These are phyloP conservation scores for Hycleus phaleratus DNA, from an alignment of 1,140 invertebrate species.

Conservation along the genomic window DNA sequence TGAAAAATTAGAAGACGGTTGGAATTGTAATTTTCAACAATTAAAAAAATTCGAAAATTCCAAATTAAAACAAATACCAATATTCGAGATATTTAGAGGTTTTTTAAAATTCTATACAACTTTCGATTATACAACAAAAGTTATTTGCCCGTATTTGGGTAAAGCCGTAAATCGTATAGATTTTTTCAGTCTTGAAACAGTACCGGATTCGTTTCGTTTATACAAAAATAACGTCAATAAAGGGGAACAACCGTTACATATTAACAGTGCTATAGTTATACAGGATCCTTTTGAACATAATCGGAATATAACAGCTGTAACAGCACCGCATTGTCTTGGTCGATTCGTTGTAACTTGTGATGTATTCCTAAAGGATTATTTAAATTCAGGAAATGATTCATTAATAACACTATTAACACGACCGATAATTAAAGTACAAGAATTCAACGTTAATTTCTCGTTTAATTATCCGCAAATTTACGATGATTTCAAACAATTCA, in stretches of 20 bases:
- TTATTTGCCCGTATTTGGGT: slow-evolving; percentile 51
- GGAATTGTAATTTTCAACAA: slow-evolving; percentile 45
- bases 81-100: slow-evolving; percentile 45
- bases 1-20: slow-evolving; percentile 39
- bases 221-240: too few relatives aligned
- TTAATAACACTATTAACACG: not conserved
- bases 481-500: slow-evolving; percentile 10
- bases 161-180: slow-evolving; percentile 35
- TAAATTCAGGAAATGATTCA: slow-evolving; percentile 5
- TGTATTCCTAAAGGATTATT: slow-evolving; percentile 20
- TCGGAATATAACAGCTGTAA: slow-evolving; percentile 44
- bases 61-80: slow-evolving; percentile 6
- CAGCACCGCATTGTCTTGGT: slow-evolving; percentile 32
- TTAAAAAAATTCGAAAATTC: slow-evolving; percentile 13
- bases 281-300: slow-evolving; percentile 57
- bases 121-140: slow-evolving; percentile 44
- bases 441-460: not conserved
- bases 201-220: slow-evolving; percentile 28
- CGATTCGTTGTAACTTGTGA: slow-evolving; percentile 23
- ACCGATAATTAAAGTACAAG: not conserved
- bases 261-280: slow-evolving; percentile 38
- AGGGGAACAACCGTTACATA: not conserved
- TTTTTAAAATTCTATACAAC: slow-evolving; percentile 53
- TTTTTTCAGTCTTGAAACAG: slow-evolving; percentile 39
- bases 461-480: not conserved